Evolutionary conservation across 2,797 vertebrate species (phyloP).

Genomic region (Enteromius radiatus): DNA sequence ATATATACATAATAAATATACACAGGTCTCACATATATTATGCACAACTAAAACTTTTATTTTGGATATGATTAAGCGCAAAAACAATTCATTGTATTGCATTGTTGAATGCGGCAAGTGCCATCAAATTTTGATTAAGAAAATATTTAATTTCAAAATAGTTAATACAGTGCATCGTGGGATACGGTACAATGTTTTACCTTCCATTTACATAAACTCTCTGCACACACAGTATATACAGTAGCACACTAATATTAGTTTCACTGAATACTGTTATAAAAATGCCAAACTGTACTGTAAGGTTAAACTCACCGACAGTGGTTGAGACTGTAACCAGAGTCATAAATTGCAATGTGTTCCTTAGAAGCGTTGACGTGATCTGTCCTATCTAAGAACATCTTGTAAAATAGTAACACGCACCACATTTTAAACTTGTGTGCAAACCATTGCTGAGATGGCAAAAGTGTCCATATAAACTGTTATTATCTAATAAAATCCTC

Average conservation of each 20-base stretch:
- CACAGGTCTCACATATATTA: too few relatives aligned
- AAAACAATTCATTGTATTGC: background rate
- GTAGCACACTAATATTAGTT: background rate
- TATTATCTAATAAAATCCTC: conserved; percentile 1
- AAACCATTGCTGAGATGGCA: background rate
- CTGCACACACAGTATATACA: background rate
- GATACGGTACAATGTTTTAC: background rate
- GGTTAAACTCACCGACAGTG: background rate
- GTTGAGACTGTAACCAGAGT: background rate
- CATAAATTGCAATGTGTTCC: background rate
- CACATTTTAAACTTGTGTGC: background rate
- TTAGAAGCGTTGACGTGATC: background rate
- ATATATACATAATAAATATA: too few relatives aligned
- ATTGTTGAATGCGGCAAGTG: background rate
- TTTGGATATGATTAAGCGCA: too few relatives aligned
- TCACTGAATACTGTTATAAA: background rate
- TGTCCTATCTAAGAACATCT: background rate
- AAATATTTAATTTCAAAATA: background rate
- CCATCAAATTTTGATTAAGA: background rate
- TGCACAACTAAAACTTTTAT: too few relatives aligned
- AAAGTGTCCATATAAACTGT: background rate
- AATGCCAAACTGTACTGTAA: background rate
- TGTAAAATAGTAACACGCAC: background rate
- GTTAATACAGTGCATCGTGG: background rate
- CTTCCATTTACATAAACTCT: background rate